These are phyloP conservation scores for Ispidina picta DNA, from an alignment of 2,797 vertebrate species.

Conservation along the genomic window DNA sequence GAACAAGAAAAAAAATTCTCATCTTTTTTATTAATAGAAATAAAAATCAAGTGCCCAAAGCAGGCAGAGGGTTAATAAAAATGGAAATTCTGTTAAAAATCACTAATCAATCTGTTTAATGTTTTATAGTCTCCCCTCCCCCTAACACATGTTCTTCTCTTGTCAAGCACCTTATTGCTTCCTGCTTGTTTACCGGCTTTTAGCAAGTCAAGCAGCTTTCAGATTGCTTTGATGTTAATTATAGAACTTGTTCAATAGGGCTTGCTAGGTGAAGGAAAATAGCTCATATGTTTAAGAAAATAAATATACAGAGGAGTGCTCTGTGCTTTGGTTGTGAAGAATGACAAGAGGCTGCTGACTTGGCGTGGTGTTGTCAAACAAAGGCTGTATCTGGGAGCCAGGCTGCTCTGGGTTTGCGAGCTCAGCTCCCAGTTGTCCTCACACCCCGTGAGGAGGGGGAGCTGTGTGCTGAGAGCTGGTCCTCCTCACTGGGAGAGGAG, in stretches of 20 bases:
- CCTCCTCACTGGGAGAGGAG: neutral
- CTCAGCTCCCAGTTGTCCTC: neutral
- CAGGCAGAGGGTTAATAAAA: slow-evolving; percentile 22
- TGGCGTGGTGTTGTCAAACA: slow-evolving; percentile 24
- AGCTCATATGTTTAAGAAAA: slow-evolving; percentile 35
- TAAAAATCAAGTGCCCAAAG: neutral
- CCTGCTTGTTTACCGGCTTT: slow-evolving; percentile 50
- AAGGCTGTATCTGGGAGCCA: neutral
- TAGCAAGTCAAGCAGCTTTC: slow-evolving; percentile 58
- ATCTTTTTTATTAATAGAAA: neutral
- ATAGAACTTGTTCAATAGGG: slow-evolving; percentile 43
- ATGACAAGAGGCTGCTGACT: neutral
- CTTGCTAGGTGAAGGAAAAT: slow-evolving; percentile 42
- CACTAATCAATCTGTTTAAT: slow-evolving; percentile 28
- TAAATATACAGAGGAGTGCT: slow-evolving; percentile 27
- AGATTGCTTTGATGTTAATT: slow-evolving; percentile 68
- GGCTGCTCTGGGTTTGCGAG: neutral
- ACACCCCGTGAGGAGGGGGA: neutral
- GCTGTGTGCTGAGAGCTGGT: neutral
- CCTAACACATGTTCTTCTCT: slow-evolving; percentile 47
- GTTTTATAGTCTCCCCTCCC: slow-evolving; percentile 20
- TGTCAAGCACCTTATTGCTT: slow-evolving; percentile 50
- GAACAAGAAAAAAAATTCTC: neutral
- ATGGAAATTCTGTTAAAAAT: slow-evolving; percentile 32
- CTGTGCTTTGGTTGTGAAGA: neutral